Conservation (phyloP, 2,113 vertebrate genomes). For the Brienomyrus longianalis region DNA sequence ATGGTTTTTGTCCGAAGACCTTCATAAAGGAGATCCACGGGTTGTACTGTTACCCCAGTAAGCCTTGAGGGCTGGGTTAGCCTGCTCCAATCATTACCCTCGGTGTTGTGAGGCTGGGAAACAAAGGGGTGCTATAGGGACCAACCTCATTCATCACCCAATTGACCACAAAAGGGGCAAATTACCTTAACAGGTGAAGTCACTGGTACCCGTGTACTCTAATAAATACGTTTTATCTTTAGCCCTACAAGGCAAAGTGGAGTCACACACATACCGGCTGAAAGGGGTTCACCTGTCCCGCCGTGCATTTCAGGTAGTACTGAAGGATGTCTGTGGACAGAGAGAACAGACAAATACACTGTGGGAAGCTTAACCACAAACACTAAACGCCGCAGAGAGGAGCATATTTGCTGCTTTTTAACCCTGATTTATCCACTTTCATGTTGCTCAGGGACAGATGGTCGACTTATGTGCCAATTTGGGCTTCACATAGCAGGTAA, state of each 20-base stretch:
- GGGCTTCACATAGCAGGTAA: not conserved
- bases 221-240: not conserved
- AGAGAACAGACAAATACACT: not conserved
- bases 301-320: slow-evolving; percentile 79
- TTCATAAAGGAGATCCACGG: not conserved
- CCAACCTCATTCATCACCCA: not conserved
- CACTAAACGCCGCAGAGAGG: not conserved
- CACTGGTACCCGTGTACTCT: not conserved
- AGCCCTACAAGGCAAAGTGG: not conserved
- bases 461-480: not conserved
- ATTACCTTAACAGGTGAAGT: not conserved
- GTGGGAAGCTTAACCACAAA: not conserved
- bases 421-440: not conserved
- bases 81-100: not conserved
- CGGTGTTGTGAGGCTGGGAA: not conserved
- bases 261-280: slow-evolving; percentile 74
- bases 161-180: not conserved
- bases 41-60: not conserved
- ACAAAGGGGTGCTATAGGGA: not conserved
- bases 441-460: not conserved
- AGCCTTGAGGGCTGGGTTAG: not conserved
- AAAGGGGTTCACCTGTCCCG: slow-evolving; percentile 78
- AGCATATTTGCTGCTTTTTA: not conserved
- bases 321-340: slow-evolving; percentile 69
- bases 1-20: not conserved